Conservation (phyloP, 37 sponge, comb jelly and placozoan species). For the Dysidea cf. avara region DNA sequence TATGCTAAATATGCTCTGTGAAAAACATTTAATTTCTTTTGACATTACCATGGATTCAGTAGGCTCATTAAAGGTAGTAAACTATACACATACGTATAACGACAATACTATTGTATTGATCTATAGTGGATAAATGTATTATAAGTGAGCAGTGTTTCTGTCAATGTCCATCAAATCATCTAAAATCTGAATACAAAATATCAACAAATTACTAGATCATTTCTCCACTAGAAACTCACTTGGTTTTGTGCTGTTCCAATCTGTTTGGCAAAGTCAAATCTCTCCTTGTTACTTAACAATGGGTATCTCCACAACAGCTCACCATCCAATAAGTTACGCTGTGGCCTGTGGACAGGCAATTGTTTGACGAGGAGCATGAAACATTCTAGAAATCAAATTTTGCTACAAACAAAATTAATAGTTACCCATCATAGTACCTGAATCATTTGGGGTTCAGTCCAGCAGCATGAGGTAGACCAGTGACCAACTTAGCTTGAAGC, state of each 20-base stretch:
- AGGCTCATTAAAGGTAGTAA: too few relatives aligned
- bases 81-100: too few relatives aligned
- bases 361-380: constrained; percentile 19
- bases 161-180: constrained; percentile 88
- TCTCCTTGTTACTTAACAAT: constrained; percentile 73
- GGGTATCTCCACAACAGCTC: constrained; percentile 81
- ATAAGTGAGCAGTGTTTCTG: constrained; percentile 75
- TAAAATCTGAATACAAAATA: constrained; percentile 52
- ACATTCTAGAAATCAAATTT: constrained; percentile 68
- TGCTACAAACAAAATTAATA: background rate
- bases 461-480: constrained; percentile 81
- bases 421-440: constrained; percentile 44
- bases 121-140: too few relatives aligned
- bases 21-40: too few relatives aligned
- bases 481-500: constrained; percentile 86
- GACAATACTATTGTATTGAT: too few relatives aligned
- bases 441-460: constrained; percentile 95
- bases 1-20: too few relatives aligned
- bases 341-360: constrained; percentile 62
- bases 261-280: constrained; percentile 90
- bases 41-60: too few relatives aligned
- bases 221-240: constrained; percentile 5
- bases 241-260: constrained; percentile 84
- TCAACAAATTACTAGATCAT: background rate
- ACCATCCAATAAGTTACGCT: constrained; percentile 89